Evolutionary conservation across 2,113 vertebrate genomes (phyloP).

Genomic region (Ahaetulla prasina): DNA sequence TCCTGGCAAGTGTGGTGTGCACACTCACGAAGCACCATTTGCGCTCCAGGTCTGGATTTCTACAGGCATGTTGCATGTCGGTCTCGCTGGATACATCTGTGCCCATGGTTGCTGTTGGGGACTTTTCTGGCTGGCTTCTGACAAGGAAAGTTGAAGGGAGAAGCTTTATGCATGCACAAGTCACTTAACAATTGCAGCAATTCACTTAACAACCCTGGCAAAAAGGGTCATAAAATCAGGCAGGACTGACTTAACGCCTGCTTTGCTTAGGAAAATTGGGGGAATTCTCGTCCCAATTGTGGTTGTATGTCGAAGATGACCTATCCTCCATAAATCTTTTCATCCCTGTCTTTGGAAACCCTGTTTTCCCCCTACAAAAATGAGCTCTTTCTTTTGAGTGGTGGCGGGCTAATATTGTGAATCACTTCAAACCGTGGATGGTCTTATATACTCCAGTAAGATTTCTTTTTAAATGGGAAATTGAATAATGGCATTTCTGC

Average conservation of each 20-base stretch:
- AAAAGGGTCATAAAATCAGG: neutral
- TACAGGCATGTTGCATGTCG: neutral
- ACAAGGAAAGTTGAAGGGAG: neutral
- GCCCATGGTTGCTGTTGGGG: neutral
- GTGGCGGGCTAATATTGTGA: constrained; percentile 34
- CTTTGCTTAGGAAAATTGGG: too few species aligned
- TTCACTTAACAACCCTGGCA: neutral
- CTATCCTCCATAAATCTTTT: neutral
- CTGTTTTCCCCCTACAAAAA: constrained; percentile 24
- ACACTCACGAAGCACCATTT: neutral
- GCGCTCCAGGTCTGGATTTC: neutral
- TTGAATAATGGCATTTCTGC: constrained; percentile 32
- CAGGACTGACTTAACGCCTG: too few species aligned
- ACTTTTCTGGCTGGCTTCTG: neutral
- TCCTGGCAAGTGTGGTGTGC: neutral
- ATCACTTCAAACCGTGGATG: constrained; percentile 35
- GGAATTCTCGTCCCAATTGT: neutral
- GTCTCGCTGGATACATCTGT: neutral
- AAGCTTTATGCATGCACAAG: neutral
- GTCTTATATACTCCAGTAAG: constrained; percentile 18
- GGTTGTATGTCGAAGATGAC: neutral
- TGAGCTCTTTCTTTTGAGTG: neutral
- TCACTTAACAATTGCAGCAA: neutral
- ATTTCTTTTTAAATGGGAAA: constrained; percentile 24
- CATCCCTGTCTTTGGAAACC: neutral